A percentile compares a stretch with the other conserved stretches of the same genome.
Evolutionary conservation across 2,797 vertebrate species (phyloP).

Genomic region (Valencia hispanica): DNA sequence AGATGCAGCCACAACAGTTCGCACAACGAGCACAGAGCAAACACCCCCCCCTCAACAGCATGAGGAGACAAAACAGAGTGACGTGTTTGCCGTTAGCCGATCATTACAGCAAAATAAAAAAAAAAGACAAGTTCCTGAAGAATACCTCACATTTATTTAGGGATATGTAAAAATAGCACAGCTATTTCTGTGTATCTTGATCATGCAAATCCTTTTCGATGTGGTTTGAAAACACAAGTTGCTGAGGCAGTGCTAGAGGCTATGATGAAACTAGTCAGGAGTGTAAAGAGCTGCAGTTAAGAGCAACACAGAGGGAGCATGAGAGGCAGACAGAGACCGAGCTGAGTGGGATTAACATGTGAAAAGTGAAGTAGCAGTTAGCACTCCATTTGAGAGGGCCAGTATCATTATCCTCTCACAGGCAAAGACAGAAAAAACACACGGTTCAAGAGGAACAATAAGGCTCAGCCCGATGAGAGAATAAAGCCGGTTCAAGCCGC

Average conservation of each 20-base stretch:
- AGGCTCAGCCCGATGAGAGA: constrained; percentile 75
- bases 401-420: constrained; percentile 78
- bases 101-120: constrained; percentile 35
- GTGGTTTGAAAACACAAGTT: constrained; percentile 18
- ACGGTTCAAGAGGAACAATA: constrained; percentile 80
- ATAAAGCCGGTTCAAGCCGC: constrained; percentile 79
- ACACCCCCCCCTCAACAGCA: constrained; percentile 63
- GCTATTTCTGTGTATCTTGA: constrained; percentile 6
- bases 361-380: constrained; percentile 80
- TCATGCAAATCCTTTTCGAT: constrained; percentile 11
- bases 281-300: constrained; percentile 35
- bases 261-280: constrained; percentile 19
- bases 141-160: constrained; percentile 8
- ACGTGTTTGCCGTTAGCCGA: constrained; percentile 56
- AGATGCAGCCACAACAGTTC: constrained; percentile 83
- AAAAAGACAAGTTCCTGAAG: constrained; percentile 2
- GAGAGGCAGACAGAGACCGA: constrained; percentile 52
- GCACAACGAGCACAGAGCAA: constrained; percentile 64
- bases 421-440: constrained; percentile 62
- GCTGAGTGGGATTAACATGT: constrained; percentile 77
- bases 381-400: constrained; percentile 76
- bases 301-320: constrained; percentile 40
- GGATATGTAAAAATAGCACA: constrained; percentile 13
- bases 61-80: constrained; percentile 73
- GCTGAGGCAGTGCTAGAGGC: neutral